Conservation (phyloP, 1,140 invertebrate genomes). For the Nylanderia fulva region DNA sequence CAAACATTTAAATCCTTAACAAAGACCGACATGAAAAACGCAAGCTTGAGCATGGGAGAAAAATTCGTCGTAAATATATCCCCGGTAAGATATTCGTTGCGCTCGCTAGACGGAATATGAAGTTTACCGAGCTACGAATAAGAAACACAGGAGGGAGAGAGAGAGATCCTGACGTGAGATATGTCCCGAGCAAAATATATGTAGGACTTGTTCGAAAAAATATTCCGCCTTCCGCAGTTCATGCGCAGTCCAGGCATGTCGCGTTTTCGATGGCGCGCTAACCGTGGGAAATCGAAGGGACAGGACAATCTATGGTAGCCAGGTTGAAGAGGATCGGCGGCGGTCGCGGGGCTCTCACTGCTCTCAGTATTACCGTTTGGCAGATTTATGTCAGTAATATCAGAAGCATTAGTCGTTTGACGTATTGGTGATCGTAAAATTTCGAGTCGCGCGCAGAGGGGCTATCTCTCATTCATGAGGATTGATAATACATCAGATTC, state of each 20-base stretch:
- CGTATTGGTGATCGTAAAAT: slow-evolving; percentile 77
- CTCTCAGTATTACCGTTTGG: slow-evolving; percentile 62
- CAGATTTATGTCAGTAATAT: slow-evolving; percentile 81
- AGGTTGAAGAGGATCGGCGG: slow-evolving; percentile 56
- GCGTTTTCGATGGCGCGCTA: slow-evolving; percentile 26
- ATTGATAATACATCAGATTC: slow-evolving; percentile 71
- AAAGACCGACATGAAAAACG: slow-evolving; percentile 1
- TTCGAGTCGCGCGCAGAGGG: slow-evolving; percentile 61
- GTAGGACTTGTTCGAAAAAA: slow-evolving; percentile 8
- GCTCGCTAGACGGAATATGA: background rate
- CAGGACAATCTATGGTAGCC: slow-evolving; percentile 48
- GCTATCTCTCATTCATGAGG: slow-evolving; percentile 73
- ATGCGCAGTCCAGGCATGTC: slow-evolving; percentile 3
- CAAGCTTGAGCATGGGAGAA: background rate
- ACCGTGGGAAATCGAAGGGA: slow-evolving; percentile 26
- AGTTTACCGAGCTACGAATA: slow-evolving; percentile 24
- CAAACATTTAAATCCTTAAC: slow-evolving; percentile 24
- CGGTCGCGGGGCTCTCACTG: no score
- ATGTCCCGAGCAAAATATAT: background rate
- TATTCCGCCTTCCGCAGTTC: background rate
- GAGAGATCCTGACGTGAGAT: slow-evolving; percentile 18
- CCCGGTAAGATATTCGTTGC: background rate
- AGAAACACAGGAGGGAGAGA: slow-evolving; percentile 1
- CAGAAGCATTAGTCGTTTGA: slow-evolving; percentile 77
- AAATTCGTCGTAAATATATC: slow-evolving; percentile 37